Base-by-base conservation (phyloP, 1,140 invertebrate species). In the Heliconius himera region DNA sequence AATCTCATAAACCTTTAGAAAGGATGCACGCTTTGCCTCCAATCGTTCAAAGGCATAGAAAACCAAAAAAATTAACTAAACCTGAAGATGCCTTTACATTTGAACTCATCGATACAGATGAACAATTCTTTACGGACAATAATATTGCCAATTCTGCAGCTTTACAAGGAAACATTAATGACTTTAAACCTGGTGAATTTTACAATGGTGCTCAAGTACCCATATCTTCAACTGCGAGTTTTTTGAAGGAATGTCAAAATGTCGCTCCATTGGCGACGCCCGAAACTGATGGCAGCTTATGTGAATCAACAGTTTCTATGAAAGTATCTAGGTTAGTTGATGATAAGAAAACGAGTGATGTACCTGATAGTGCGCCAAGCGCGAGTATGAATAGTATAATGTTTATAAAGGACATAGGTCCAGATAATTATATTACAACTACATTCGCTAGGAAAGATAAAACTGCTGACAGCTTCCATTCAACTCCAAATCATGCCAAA, bases 71-170 rank as follows among this genome's bases (percentile, higher is more conserved):
- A 86, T 88, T 93, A 83, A 94, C 88, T 76, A 96, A 96, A 81
- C 94, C 94, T 4, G 97, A 97, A 94, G 97, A 97, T 88, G 96
- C 96, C 76, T 97, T 97, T 89, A 96, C 96, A 79, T 97, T 97
- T 90, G 97, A 97, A 91, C 96, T 97, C 66, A 97, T 97, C 75
- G 97, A 97, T 85, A 97, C 96, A 29, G 97, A 97, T 88, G 97
- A 95, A 88, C 92, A 94, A 74, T 95, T 94, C 85, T 94, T 94
- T 83, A 93, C 93, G n/a, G 92, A 94, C 79, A 94, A 92, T 77
- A 92, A 94, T 81, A 94, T 94, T 70, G 90, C 88, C 8, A 91
- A 93, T 80, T 93, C 93, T 8, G 87, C 93, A 8, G 85, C 83
- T 22, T 83, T 93, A 72, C 90, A 92, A 80, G 88, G 88, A 60